phyloP scores from a whole-genome alignment of 2,113 vertebrate species.

The Zapus hudsonius region DNA sequence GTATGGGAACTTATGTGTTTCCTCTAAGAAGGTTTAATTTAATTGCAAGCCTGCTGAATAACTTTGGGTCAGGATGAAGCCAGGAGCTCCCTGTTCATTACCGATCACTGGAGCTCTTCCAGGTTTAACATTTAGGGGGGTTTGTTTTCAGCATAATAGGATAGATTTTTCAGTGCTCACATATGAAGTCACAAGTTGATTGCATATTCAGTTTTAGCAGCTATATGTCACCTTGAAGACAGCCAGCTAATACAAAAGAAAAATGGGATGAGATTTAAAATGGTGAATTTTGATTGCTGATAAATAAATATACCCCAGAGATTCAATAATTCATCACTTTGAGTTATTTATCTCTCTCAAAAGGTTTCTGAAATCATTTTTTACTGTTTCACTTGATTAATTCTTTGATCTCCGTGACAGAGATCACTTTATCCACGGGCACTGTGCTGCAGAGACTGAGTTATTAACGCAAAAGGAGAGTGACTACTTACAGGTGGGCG shows the following conservation, averaged over 20 bases:
- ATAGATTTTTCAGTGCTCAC: slow-evolving; percentile 54
- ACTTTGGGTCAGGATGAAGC: not conserved
- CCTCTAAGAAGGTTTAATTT: not conserved
- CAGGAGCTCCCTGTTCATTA: not conserved
- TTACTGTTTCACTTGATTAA: slow-evolving; percentile 68
- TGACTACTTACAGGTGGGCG: not conserved
- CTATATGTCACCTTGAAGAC: slow-evolving; percentile 55
- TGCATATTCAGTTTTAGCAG: slow-evolving; percentile 61
- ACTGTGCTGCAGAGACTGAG: not conserved
- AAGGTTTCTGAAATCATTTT: slow-evolving; percentile 67
- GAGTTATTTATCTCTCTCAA: slow-evolving; percentile 67
- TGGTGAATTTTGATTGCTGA: slow-evolving; percentile 66
- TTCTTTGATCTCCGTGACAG: slow-evolving; percentile 62
- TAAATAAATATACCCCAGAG: slow-evolving; percentile 63
- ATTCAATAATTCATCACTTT: slow-evolving; percentile 61
- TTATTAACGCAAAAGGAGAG: not conserved
- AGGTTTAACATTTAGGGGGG: not conserved
- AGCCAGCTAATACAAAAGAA: slow-evolving; percentile 67
- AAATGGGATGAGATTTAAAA: slow-evolving; percentile 71
- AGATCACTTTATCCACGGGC: slow-evolving; percentile 49
- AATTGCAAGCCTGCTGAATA: not conserved
- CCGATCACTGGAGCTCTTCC: not conserved
- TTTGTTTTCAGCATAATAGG: slow-evolving; percentile 42
- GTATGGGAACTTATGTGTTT: accelerated
- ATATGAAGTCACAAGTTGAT: slow-evolving; percentile 49